Conservation (phyloP, 2,797 vertebrate species). For the Cynodonichthys magdalenae region DNA sequence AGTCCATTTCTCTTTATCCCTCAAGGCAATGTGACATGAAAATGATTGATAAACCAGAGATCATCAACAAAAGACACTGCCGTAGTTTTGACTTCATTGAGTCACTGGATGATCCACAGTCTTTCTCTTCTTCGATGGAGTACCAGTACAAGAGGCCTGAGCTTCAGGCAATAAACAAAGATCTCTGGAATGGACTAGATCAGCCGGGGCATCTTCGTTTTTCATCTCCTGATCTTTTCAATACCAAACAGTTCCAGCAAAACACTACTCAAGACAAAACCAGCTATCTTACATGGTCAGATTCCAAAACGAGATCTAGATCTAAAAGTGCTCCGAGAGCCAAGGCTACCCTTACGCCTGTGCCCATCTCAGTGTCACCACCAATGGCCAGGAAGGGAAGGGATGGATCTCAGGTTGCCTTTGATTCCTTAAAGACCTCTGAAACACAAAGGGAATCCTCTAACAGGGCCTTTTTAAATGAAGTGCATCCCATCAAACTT, state of each 20-base stretch:
- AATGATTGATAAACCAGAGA: constrained; percentile 88
- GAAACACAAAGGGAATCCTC: constrained; percentile 82
- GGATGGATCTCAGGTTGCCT: constrained; percentile 72
- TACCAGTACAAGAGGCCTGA: constrained; percentile 75
- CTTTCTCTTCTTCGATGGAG: constrained; percentile 80
- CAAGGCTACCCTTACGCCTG: constrained; percentile 84
- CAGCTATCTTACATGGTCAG: constrained; percentile 76
- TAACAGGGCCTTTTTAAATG: constrained; percentile 86
- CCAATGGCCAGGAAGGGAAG: constrained; percentile 78
- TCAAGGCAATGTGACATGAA: constrained; percentile 86
- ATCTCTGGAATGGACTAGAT: constrained; percentile 79
- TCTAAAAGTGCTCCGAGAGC: constrained; percentile 90
- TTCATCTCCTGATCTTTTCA: constrained; percentile 81
- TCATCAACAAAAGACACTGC: constrained; percentile 96
- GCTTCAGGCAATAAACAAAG: constrained; percentile 77
- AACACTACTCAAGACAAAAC: constrained; percentile 70
- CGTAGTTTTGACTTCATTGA: constrained; percentile 97
- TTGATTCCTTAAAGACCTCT: constrained; percentile 72
- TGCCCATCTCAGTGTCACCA: constrained; percentile 84
- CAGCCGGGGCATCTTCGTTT: constrained; percentile 81
- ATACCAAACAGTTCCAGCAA: constrained; percentile 76
- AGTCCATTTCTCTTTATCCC: constrained; percentile 75
- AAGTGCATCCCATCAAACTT: constrained; percentile 96
- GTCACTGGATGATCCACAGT: constrained; percentile 88
- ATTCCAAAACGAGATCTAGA: constrained; percentile 85